Conservation (phyloP, 2,797 vertebrate species). For the Ctenochaetus hawaiiensis region DNA sequence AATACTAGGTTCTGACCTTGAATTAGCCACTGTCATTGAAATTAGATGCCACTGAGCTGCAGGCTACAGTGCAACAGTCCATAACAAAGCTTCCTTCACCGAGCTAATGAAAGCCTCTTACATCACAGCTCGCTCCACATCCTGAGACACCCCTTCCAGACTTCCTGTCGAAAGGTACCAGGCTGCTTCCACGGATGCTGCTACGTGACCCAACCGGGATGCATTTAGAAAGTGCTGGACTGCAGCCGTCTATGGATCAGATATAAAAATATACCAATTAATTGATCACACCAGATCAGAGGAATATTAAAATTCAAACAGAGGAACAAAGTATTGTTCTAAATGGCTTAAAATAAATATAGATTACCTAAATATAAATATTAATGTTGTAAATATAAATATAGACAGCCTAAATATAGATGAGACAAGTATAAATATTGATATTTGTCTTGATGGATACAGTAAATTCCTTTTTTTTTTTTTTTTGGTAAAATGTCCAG, state of each 20-base stretch:
- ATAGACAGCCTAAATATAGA: too few relatives aligned
- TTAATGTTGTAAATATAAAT: too few relatives aligned
- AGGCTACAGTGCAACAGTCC: slow-evolving; percentile 69
- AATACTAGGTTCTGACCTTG: slow-evolving; percentile 77
- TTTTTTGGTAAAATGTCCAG: too few relatives aligned
- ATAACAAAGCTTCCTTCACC: slow-evolving; percentile 66
- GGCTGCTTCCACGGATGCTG: slow-evolving; percentile 88
- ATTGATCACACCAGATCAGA: neutral
- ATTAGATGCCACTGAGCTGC: slow-evolving; percentile 69
- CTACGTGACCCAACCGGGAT: slow-evolving; percentile 87
- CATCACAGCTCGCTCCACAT: slow-evolving; percentile 90
- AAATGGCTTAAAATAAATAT: too few relatives aligned
- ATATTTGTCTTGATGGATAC: too few relatives aligned
- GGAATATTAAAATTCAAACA: too few relatives aligned
- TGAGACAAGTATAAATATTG: too few relatives aligned
- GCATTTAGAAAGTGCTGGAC: slow-evolving; percentile 90
- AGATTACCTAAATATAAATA: too few relatives aligned
- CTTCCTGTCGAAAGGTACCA: slow-evolving; percentile 90
- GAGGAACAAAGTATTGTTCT: too few relatives aligned
- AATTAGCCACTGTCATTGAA: slow-evolving; percentile 76
- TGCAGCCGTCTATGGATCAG: slow-evolving; percentile 86
- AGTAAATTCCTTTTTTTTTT: too few relatives aligned
- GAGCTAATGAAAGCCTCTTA: slow-evolving; percentile 82
- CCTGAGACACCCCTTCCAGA: slow-evolving; percentile 86
- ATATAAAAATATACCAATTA: neutral